Evolutionary conservation across 2,113 vertebrate species (phyloP), one percentile per base, ranked within the genome.

Genomic region (Formicarius rufipectus): DNA sequence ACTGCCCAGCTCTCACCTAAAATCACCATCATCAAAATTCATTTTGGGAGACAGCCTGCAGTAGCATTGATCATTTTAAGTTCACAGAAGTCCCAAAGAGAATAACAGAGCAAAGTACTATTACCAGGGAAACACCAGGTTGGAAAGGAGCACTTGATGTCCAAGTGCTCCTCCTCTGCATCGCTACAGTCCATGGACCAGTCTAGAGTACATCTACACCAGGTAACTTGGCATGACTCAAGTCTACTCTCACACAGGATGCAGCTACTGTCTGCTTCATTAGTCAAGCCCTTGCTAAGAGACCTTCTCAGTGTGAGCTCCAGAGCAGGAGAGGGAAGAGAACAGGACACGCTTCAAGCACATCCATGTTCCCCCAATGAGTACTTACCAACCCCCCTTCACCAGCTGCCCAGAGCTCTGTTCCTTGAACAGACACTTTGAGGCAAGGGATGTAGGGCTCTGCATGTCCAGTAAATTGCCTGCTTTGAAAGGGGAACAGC

Each of bases 71-170:
- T 72, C 31, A 49, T 42, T 87, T 80, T 31, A 68, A 94, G 82
- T 72, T 80, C 72, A 67, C 24, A 14, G 2, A 71, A 72, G 56
- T 77, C 92, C 85, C 85, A 63, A 40, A 74, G 23, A 69, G 30
- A 40, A 92, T 6, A 64, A 50, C 42, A 72, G 52, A 78, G 52
- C 31, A 49, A 80, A 90, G 55, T 58, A 45, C 33, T 12, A 84
- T 86, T 73, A 86, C 79, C 92, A 93, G 59, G 87, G 82, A 90
- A 93, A 95, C 75, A 86, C 4, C 56, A n/a, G 30, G 52, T 74
- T 45, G 52, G 33, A 71, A 89, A 71, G 47, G 39, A 93, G 42
- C 47, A 60, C 42, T 73, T 10, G 10, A 5, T 4, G 13, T 82
- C 55, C 83, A 44, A n/a, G 35, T 1, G 15, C 27, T 68, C 24